These are phyloP conservation scores for Xestoiulus laeticollis DNA, from an alignment of 2,888 invertebrate species.

Conservation along the genomic window DNA sequence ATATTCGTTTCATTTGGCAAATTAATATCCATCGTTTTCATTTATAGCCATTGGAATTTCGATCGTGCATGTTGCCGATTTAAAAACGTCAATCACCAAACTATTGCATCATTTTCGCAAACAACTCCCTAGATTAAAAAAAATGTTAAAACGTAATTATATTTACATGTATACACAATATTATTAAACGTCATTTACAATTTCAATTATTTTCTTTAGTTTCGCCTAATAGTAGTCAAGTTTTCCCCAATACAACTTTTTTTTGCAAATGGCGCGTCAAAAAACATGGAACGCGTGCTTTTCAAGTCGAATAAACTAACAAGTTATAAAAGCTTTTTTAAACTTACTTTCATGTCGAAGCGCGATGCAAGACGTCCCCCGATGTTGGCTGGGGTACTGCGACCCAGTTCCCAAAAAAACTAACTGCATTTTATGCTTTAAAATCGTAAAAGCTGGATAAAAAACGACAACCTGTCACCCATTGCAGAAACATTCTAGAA, in stretches of 20 bases:
- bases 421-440: slow-evolving; percentile 55
- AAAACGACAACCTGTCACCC: not conserved
- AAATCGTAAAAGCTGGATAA: not conserved
- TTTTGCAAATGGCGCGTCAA: not conserved
- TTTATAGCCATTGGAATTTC: no score
- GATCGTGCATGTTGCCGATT: no score
- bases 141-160: no score
- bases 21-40: no score
- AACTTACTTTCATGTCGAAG: slow-evolving; percentile 59
- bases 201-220: not conserved
- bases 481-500: no score
- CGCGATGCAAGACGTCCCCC: slow-evolving; percentile 60
- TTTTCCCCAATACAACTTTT: not conserved
- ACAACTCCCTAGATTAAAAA: no score
- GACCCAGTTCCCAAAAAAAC: slow-evolving; percentile 60
- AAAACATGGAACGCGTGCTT: not conserved
- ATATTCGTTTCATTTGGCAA: no score
- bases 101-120: no score
- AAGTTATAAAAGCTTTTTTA: not conserved
- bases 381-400: slow-evolving; percentile 59
- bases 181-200: no score
- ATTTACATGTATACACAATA: no score
- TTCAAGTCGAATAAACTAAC: not conserved
- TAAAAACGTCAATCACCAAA: no score
- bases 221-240: not conserved